A percentile compares a stretch with the other conserved stretches of the same genome.
phyloP scores from a whole-genome alignment of 2,113 vertebrate species.

The Hystrix brachyura region DNA sequence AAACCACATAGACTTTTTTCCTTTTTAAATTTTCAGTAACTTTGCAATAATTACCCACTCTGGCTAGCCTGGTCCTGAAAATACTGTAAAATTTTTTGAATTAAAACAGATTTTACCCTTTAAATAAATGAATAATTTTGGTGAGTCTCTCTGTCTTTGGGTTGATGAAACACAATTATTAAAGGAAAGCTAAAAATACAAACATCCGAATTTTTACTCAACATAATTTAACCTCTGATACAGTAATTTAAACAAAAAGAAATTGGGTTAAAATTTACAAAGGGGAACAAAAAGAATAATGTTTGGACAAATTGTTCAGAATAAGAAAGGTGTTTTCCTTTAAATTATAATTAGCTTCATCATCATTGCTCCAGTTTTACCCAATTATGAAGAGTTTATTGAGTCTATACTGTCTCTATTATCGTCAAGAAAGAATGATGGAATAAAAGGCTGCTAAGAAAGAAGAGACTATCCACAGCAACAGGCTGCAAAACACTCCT shows the following conservation, averaged over 20 bases:
- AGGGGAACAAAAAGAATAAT: constrained; percentile 19
- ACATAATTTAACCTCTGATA: neutral
- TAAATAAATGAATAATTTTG: constrained; percentile 24
- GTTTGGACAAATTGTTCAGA: neutral
- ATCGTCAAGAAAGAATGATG: neutral
- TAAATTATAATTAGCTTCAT: neutral
- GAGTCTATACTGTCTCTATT: neutral
- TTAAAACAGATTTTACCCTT: constrained; percentile 32
- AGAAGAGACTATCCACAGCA: neutral
- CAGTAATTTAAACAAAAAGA: neutral
- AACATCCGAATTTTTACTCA: neutral
- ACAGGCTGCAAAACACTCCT: neutral
- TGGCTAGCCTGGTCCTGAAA: constrained; percentile 3
- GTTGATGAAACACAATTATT: neutral
- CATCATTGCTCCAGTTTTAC: constrained; percentile 33
- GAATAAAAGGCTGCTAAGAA: neutral
- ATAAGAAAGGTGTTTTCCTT: constrained; percentile 21
- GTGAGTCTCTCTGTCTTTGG: neutral
- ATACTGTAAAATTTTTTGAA: neutral
- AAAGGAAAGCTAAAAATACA: neutral
- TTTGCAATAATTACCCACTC: neutral
- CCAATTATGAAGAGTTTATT: neutral
- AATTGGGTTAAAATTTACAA: neutral
- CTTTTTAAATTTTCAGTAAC: neutral
- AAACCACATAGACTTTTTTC: neutral